Percentiles rank a stretch among this genome's conserved stretches.
Conservation (phyloP, 1,140 invertebrate species). For the Bombus waltoni region DNA sequence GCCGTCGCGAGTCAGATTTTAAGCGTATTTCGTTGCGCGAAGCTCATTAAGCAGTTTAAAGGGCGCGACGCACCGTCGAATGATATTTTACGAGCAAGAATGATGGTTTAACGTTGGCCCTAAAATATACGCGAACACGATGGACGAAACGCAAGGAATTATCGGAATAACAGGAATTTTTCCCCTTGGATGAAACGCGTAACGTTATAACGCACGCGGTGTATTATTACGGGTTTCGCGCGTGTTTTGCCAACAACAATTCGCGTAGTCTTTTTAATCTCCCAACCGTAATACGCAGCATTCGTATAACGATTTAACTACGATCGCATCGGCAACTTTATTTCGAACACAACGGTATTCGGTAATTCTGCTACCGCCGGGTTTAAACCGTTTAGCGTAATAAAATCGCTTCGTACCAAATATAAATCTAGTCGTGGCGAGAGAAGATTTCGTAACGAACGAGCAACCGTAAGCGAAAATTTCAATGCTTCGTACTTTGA, state of each 20-base stretch:
- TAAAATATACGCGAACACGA: neutral
- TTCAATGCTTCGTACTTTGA: neutral
- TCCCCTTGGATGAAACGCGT: neutral
- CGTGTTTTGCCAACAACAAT: neutral
- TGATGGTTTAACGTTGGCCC: neutral
- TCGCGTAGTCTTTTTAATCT: no score
- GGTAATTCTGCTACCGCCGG: no score
- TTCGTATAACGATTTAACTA: neutral
- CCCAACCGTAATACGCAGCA: neutral
- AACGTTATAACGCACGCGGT: neutral
- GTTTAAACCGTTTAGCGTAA: no score
- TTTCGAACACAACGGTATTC: neutral
- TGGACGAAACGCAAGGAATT: neutral
- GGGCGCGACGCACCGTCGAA: neutral
- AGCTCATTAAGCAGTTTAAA: neutral
- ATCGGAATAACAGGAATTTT: neutral
- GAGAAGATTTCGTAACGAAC: neutral
- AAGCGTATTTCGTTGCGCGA: neutral
- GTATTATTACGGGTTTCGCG: no score
- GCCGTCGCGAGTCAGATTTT: neutral
- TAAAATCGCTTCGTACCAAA: no score
- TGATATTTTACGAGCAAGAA: neutral
- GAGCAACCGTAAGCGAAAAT: neutral
- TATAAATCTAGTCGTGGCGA: neutral
- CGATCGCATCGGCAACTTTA: neutral